Evolutionary conservation across 2,888 invertebrate species (phyloP), one percentile per base, ranked within the genome.

Genomic region (Antitype chi): DNA sequence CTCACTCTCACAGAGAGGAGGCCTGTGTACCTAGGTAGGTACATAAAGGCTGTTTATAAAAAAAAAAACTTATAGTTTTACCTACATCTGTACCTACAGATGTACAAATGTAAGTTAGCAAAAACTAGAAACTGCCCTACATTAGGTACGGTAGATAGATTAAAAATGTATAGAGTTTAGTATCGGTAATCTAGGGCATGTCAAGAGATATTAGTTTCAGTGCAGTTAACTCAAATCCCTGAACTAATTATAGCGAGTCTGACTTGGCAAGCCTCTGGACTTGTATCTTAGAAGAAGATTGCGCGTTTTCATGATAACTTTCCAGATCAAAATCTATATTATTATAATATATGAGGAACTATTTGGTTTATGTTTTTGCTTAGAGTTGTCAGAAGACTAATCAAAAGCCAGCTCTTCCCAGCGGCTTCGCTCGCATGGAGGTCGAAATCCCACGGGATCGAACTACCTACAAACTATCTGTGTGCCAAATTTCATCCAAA

Each of bases 141-240:
- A 43, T 60, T 67, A n/a, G 38, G 28, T 57, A 32, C 8, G 15
- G 2, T 7, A 25, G n/a, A 53, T 38, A 47, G n/a, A 28, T 69
- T 13, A 49, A 25, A 47, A 53, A 47, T 79, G 5, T 32, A 69
- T 53, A 60, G 47, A 66, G 43, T 77, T 60, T 60, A 47, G 55
- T 83, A 66, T 81, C 32, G 55, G 63, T 78, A 83, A 82, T 78
- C 49, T 60, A 66, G 53, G 59, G 23, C 84, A 64, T 47, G 83
- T 83, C 80, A 78, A 55, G 70, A 69, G 47, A 69, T 28, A 81
- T 82, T 80, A 80, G 70, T 82, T 83, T 70, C 78, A 74, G 59
- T 70, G 66, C 74, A 72, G 86, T 82, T 78, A 71, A 70, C 71
- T 78, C 78, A 84, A 84, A 84, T 85, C 84, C 84, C 84, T 59